Conservation (phyloP, 2,797 vertebrate species). For the Picus viridis region DNA sequence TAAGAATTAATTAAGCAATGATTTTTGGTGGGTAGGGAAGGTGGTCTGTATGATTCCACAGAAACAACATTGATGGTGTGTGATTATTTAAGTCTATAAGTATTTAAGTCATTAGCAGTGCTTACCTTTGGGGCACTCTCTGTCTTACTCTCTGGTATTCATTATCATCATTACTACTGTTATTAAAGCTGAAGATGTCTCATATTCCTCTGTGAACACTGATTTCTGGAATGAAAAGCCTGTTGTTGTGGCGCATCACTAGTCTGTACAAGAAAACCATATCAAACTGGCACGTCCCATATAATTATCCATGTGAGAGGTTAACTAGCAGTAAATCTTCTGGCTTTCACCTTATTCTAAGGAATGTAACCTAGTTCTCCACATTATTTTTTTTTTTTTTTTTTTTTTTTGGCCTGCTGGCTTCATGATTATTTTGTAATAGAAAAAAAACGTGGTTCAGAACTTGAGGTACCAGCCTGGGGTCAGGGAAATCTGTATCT, state of each 20-base stretch:
- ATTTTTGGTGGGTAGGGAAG: not conserved
- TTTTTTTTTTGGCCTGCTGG: not conserved
- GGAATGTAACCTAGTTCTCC: not conserved
- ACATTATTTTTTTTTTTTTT: not conserved
- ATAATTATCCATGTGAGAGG: not conserved
- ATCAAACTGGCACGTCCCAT: not conserved
- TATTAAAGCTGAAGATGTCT: not conserved
- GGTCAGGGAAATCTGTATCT: not conserved
- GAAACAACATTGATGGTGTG: not conserved
- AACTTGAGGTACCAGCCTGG: not conserved
- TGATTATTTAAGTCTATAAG: not conserved
- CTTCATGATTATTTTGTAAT: not conserved
- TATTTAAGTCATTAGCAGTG: not conserved
- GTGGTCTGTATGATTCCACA: not conserved
- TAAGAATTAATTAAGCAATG: not conserved
- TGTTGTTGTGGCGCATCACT: not conserved
- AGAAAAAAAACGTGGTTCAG: not conserved
- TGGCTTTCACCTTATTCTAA: not conserved
- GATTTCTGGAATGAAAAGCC: not conserved
- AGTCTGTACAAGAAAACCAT: not conserved
- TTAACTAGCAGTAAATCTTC: not conserved
- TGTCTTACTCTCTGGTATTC: not conserved
- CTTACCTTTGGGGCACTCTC: rapidly evolving
- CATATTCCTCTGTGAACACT: not conserved
- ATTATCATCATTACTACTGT: not conserved